A percentile compares a stretch with the other conserved stretches of the same genome.
phyloP scores from a whole-genome alignment of 2,888 invertebrate genomes.

The Liposcelis brunnea region DNA sequence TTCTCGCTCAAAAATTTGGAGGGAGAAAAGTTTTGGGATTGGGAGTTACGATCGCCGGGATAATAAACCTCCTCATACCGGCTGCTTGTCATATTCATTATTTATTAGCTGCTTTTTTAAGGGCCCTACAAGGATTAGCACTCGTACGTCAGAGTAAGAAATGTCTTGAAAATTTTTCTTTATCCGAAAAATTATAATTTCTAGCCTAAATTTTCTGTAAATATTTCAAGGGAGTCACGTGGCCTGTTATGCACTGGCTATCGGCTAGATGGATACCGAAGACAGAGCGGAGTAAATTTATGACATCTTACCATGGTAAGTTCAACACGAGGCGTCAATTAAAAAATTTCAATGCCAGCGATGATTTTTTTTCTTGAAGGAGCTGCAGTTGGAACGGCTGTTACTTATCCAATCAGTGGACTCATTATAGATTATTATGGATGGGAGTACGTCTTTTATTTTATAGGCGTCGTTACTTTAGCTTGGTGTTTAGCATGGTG shows the following conservation, averaged over 20 bases:
- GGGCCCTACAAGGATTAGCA: constrained; percentile 28
- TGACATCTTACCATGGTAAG: constrained; percentile 17
- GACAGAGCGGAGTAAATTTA: constrained; percentile 24
- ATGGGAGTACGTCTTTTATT: constrained; percentile 29
- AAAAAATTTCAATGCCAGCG: not conserved
- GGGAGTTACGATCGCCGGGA: constrained; percentile 25
- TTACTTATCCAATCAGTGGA: constrained; percentile 27
- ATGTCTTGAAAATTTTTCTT: not conserved
- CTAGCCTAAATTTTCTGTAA: too few species aligned
- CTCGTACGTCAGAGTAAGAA: constrained; percentile 22
- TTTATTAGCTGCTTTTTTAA: constrained; percentile 22
- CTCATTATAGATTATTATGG: constrained; percentile 23
- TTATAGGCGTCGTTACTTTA: constrained; percentile 18
- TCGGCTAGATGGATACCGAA: constrained; percentile 24
- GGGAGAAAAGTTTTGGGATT: constrained; percentile 27
- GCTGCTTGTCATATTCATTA: constrained; percentile 22
- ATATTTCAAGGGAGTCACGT: constrained; percentile 22
- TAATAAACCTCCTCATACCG: constrained; percentile 27
- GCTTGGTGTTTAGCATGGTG: constrained; percentile 25
- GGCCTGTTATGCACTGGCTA: constrained; percentile 27
- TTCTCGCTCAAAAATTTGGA: constrained; percentile 25
- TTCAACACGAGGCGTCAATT: not conserved
- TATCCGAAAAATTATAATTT: too few species aligned
- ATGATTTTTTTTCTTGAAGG: constrained; percentile 20
- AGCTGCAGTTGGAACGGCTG: constrained; percentile 31